Conservation (phyloP, 2,113 vertebrate genomes). For the Anolis carolinensis region DNA sequence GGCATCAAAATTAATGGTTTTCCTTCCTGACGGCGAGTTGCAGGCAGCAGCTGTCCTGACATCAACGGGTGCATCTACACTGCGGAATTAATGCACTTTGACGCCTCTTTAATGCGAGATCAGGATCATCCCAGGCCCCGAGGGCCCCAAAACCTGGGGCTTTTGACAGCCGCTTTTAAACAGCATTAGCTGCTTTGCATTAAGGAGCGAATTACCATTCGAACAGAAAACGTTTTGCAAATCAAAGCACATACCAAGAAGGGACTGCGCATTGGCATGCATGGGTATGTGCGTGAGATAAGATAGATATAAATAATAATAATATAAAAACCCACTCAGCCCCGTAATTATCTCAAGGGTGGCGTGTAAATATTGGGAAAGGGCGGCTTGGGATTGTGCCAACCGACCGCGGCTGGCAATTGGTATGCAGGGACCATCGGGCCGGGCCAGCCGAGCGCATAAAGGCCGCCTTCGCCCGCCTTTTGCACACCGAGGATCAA, state of each 20-base stretch:
- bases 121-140: too few relatives aligned
- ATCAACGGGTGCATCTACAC: neutral
- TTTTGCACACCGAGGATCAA: neutral
- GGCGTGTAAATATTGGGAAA: constrained; percentile 36
- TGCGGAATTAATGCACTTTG: too few relatives aligned
- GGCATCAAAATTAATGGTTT: accelerated
- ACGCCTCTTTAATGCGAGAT: too few relatives aligned
- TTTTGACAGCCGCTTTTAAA: too few relatives aligned
- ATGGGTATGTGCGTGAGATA: too few relatives aligned
- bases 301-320: neutral
- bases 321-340: constrained; percentile 1
- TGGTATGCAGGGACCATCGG: constrained; percentile 49
- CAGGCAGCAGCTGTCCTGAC: neutral
- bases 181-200: too few relatives aligned
- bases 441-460: constrained; percentile 50
- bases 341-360: constrained; percentile 40
- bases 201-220: too few relatives aligned
- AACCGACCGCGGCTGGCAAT: constrained; percentile 34
- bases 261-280: constrained; percentile 33
- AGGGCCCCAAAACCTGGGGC: too few relatives aligned
- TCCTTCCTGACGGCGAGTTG: accelerated
- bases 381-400: neutral
- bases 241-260: constrained; percentile 39
- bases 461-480: too few relatives aligned
- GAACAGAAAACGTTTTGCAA: too few relatives aligned